Evolutionary conservation across 2,113 vertebrate species (phyloP).

Genomic region (Notarius lentiginosus): DNA sequence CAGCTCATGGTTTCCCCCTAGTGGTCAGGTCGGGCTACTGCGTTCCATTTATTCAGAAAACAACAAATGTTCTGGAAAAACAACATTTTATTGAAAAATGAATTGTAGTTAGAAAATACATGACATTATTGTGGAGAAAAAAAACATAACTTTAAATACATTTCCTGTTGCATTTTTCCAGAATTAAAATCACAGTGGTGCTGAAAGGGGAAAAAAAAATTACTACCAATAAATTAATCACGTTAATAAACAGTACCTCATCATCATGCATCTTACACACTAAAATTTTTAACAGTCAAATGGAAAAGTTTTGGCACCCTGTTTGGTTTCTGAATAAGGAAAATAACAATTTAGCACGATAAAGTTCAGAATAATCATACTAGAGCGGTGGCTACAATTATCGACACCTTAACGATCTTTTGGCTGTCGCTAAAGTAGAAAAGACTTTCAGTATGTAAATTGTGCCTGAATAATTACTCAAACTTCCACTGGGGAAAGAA

Average conservation of each 20-base stretch:
- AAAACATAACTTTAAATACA: not conserved
- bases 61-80: not conserved
- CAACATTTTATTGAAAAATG: not conserved
- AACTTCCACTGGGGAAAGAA: no score
- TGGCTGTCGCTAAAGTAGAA: no score
- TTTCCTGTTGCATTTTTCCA: not conserved
- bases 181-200: not conserved
- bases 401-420: no score
- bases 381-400: not conserved
- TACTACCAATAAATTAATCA: not conserved
- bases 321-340: not conserved
- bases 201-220: not conserved
- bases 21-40: conserved; percentile 10
- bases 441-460: no score
- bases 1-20: conserved; percentile 38
- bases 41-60: not conserved
- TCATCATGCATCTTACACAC: not conserved
- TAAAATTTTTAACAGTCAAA: not conserved
- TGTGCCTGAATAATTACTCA: no score
- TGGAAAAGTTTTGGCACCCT: not conserved
- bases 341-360: not conserved
- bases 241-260: not conserved
- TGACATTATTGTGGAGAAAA: not conserved
- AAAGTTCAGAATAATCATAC: not conserved
- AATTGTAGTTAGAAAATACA: not conserved